A percentile compares a stretch with the other conserved stretches of the same genome.
Evolutionary conservation across 2,797 vertebrate species (phyloP).

Genomic region (Sebastes elongatus): DNA sequence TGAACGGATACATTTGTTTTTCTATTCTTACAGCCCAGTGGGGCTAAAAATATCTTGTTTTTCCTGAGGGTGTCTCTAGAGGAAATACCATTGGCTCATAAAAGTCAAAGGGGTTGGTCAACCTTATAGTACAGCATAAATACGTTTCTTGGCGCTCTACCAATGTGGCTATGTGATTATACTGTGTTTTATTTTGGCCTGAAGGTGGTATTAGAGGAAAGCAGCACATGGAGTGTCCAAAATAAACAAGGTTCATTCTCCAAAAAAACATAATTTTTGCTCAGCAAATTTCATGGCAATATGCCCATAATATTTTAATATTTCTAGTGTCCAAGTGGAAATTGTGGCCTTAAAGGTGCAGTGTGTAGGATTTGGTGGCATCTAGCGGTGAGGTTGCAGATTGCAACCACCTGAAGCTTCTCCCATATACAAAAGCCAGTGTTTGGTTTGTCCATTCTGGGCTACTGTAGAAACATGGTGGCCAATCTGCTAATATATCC

Average conservation of each 20-base stretch:
- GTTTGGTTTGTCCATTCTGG: not conserved
- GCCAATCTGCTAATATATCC: too few species aligned
- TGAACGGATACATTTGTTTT: not conserved
- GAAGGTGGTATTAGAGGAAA: not conserved
- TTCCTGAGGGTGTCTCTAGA: slow-evolving; percentile 30
- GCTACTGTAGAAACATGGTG: not conserved
- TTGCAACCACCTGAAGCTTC: not conserved
- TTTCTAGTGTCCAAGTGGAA: not conserved
- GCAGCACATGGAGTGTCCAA: not conserved
- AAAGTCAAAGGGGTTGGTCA: not conserved
- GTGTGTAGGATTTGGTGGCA: not conserved
- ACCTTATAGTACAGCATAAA: not conserved
- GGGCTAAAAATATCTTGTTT: slow-evolving; percentile 5
- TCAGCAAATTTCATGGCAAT: not conserved
- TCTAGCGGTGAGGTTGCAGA: not conserved
- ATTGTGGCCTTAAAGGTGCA: not conserved
- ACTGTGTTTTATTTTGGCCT: not conserved
- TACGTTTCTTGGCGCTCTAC: not conserved
- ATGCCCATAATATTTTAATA: not conserved
- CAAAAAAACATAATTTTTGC: not conserved
- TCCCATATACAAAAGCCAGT: not conserved
- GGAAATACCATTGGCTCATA: slow-evolving; percentile 28
- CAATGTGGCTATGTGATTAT: not conserved
- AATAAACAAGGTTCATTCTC: not conserved
- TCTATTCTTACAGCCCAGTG: not conserved